Evolutionary conservation across 2,888 invertebrate species (phyloP).

Genomic region (Ypsolopha sequella): DNA sequence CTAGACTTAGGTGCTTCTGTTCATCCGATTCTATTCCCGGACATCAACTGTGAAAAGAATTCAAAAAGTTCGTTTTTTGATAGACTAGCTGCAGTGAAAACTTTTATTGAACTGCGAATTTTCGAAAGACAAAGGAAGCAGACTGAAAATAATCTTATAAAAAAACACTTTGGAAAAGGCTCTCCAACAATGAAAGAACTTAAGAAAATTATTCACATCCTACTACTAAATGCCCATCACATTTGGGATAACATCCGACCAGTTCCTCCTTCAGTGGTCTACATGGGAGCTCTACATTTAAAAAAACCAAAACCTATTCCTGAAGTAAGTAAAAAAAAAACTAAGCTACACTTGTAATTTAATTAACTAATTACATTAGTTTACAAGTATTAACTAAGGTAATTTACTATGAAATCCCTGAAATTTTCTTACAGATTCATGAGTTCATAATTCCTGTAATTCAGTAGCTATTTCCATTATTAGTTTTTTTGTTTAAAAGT

Average conservation of each 20-base stretch:
- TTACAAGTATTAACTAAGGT: too few relatives aligned
- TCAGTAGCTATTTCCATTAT: too few relatives aligned
- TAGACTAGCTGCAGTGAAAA: too few relatives aligned
- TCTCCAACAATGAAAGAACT: background rate
- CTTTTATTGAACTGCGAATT: too few relatives aligned
- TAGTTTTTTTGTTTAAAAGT: too few relatives aligned
- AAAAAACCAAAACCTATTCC: constrained; percentile 2
- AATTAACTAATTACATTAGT: too few relatives aligned
- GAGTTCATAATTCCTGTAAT: too few relatives aligned
- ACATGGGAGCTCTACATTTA: constrained; percentile 5
- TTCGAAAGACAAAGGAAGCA: too few relatives aligned
- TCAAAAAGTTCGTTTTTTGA: too few relatives aligned
- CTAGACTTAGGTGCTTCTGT: background rate
- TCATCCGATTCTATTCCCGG: constrained; percentile 2
- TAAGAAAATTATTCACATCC: constrained; percentile 1
- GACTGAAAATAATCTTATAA: background rate
- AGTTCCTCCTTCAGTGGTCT: constrained; percentile 2
- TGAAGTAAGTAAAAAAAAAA: background rate
- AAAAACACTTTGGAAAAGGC: background rate
- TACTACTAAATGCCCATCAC: constrained; percentile 4
- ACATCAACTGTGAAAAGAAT: background rate
- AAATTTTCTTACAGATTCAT: too few relatives aligned
- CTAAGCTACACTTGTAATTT: too few relatives aligned
- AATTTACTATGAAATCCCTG: too few relatives aligned
- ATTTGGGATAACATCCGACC: constrained; percentile 5